phyloP scores from a whole-genome alignment of 2,113 vertebrate genomes.

The Chiloscyllium plagiosum region DNA sequence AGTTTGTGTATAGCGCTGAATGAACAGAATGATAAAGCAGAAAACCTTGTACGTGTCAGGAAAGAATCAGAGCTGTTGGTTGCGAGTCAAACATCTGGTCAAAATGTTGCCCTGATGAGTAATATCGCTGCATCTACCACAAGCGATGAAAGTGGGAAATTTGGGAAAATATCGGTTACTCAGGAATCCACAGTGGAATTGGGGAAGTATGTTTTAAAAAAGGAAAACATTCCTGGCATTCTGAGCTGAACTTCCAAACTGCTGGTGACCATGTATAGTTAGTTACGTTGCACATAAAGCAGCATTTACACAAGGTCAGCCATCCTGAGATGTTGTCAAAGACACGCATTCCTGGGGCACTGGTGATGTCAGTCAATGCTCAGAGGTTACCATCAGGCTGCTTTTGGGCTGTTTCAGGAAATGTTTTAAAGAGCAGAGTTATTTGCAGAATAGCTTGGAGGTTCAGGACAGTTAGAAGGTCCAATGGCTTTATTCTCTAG shows the following conservation, averaged over 20 bases:
- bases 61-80: background rate
- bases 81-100: background rate
- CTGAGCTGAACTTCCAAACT: background rate
- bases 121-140: background rate
- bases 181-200: background rate
- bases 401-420: background rate
- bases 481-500: background rate
- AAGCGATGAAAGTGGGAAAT: background rate
- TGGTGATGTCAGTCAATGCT: background rate
- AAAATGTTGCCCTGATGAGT: background rate
- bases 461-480: background rate
- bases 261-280: background rate
- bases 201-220: background rate
- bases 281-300: background rate
- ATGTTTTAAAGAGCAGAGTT: background rate
- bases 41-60: background rate
- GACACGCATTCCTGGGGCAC: background rate
- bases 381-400: background rate
- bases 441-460: background rate
- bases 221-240: background rate
- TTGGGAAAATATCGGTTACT: conserved; percentile 12
- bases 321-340: background rate
- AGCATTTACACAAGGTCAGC: background rate
- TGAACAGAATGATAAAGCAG: background rate
- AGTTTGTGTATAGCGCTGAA: background rate